phyloP scores from a whole-genome alignment of 2,888 invertebrate genomes.

The Digitonthophagus gazella region DNA sequence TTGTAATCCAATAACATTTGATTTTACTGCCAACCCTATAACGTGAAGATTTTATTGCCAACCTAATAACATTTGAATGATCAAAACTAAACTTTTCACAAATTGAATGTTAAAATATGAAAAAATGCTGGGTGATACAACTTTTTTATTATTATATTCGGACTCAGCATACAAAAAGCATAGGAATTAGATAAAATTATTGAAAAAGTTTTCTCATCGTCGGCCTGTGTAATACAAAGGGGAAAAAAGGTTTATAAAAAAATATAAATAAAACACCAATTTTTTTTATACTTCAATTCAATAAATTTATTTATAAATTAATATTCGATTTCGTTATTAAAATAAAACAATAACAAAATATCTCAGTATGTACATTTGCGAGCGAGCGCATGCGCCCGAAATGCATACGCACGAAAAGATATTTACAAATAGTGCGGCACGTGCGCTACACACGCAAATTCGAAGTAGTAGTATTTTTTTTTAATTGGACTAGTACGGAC shows the following conservation, averaged over 20 bases:
- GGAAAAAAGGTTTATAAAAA: background rate
- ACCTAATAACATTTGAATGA: no score
- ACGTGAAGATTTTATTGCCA: no score
- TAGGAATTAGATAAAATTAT: no score
- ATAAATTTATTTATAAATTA: constrained; percentile 32
- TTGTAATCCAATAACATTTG: no score
- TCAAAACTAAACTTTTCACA: no score
- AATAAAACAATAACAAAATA: constrained; percentile 35
- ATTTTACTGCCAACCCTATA: no score
- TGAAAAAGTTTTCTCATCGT: no score
- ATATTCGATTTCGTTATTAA: constrained; percentile 29
- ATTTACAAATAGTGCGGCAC: background rate
- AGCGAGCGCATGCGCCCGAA: background rate
- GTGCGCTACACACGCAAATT: background rate
- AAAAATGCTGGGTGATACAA: background rate
- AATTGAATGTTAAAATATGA: no score
- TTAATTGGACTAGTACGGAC: constrained; percentile 45
- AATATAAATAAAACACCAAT: background rate
- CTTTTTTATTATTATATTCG: no score
- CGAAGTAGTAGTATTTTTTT: background rate
- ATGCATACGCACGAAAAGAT: background rate
- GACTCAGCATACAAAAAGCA: no score
- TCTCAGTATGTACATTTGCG: constrained; percentile 15
- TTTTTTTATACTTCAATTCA: constrained; percentile 18
- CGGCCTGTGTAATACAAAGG: no score